phyloP scores from a whole-genome alignment of 2,888 invertebrate genomes.

The Drosophila yooni region DNA sequence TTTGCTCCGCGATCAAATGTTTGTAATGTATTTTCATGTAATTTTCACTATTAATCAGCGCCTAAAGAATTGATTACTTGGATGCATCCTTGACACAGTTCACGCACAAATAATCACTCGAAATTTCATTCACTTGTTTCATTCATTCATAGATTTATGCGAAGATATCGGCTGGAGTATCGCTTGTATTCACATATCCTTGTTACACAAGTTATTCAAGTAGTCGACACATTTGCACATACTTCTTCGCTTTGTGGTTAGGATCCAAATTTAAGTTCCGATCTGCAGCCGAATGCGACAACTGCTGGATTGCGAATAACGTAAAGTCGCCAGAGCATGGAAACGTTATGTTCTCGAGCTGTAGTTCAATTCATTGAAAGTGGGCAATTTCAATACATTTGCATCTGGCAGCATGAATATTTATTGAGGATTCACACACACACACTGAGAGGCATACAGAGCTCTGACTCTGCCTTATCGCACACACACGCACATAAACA shows the following conservation, averaged over 20 bases:
- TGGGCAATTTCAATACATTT: slow-evolving; percentile 73
- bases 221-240: slow-evolving; percentile 34
- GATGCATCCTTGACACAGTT: slow-evolving; percentile 22
- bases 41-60: neutral
- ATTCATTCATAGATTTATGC: neutral
- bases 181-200: slow-evolving; percentile 24
- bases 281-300: slow-evolving; percentile 84
- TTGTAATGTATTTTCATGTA: neutral
- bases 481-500: slow-evolving; percentile 27
- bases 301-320: slow-evolving; percentile 85
- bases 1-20: neutral
- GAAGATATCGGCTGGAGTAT: neutral
- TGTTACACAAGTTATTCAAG: slow-evolving; percentile 8
- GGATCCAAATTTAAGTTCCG: slow-evolving; percentile 63
- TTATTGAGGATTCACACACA: slow-evolving; percentile 72
- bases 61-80: neutral
- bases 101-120: slow-evolving; percentile 5
- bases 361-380: slow-evolving; percentile 61
- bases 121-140: slow-evolving; percentile 11
- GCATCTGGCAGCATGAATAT: slow-evolving; percentile 76
- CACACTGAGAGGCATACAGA: slow-evolving; percentile 16
- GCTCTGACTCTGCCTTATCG: slow-evolving; percentile 46
- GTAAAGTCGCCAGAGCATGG: slow-evolving; percentile 56
- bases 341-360: slow-evolving; percentile 70
- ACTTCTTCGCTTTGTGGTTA: slow-evolving; percentile 67